Percentiles rank a stretch among this genome's conserved stretches.
Conservation (phyloP, 2,113 vertebrate species). For the Condylura cristata region DNA sequence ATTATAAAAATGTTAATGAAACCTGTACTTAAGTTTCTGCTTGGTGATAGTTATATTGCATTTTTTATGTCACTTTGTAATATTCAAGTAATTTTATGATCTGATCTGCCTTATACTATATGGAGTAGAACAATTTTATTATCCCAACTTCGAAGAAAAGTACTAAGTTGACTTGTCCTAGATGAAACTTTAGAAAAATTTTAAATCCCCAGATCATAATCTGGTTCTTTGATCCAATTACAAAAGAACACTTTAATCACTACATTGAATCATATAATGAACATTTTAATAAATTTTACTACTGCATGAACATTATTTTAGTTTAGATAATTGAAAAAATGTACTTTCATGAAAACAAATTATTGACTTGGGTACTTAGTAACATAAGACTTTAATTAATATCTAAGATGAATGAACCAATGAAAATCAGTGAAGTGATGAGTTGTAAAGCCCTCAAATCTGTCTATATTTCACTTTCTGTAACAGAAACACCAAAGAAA, state of each 20-base stretch:
- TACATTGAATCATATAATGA: neutral
- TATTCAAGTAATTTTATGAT: neutral
- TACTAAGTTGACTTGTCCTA: neutral
- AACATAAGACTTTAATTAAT: neutral
- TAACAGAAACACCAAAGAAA: neutral
- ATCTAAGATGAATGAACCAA: neutral
- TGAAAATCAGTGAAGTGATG: neutral
- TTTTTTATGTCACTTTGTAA: neutral
- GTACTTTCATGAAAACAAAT: neutral
- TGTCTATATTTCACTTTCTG: neutral
- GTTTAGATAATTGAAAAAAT: neutral
- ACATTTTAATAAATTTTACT: constrained; percentile 6
- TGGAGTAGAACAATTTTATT: neutral
- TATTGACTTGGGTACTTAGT: neutral
- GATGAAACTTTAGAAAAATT: neutral
- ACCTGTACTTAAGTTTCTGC: neutral
- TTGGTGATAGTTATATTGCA: neutral
- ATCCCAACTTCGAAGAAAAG: neutral
- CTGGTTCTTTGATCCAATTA: neutral
- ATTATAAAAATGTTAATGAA: neutral
- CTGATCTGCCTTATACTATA: neutral
- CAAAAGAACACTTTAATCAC: neutral
- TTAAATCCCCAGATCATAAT: neutral
- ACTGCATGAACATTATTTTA: neutral
- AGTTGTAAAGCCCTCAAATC: neutral